phyloP scores from a whole-genome alignment of 1,140 invertebrate species.

The Paralvinella palmiformis region DNA sequence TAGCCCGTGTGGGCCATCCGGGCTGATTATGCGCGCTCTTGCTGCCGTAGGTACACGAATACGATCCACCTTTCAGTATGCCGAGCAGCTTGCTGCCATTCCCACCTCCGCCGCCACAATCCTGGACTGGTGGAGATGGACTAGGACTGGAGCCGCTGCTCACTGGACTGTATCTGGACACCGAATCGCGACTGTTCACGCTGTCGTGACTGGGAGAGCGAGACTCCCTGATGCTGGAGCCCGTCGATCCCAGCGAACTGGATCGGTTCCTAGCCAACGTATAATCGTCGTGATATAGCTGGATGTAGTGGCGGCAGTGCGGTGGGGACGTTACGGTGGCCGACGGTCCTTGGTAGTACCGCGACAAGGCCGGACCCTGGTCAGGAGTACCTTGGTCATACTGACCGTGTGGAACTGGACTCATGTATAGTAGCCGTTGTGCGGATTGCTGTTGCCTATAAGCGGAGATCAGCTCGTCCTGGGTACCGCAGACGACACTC shows the following conservation, averaged over 20 bases:
- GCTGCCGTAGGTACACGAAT: background rate
- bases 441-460: no score
- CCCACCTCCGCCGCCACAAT: background rate
- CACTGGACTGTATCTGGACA: background rate
- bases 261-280: no score
- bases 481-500: no score
- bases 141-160: slow-evolving; percentile 3
- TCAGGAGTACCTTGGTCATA: no score
- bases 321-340: no score
- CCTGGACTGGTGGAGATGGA: background rate
- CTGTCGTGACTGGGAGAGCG: slow-evolving; percentile 8
- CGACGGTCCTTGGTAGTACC: no score
- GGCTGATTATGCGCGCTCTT: background rate
- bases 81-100: slow-evolving; percentile 3
- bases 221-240: background rate
- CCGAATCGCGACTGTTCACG: background rate
- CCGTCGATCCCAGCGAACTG: slow-evolving; percentile 9
- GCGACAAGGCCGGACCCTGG: no score
- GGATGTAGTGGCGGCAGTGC: no score
- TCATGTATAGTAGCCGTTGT: no score
- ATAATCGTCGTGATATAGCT: background rate
- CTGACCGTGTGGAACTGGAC: no score
- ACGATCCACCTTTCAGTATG: background rate
- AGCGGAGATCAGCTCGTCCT: no score
- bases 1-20: background rate